A percentile compares a stretch with the other conserved stretches of the same genome.
phyloP scores from a whole-genome alignment of 2,888 invertebrate species.

The Eristalis arbustorum region DNA sequence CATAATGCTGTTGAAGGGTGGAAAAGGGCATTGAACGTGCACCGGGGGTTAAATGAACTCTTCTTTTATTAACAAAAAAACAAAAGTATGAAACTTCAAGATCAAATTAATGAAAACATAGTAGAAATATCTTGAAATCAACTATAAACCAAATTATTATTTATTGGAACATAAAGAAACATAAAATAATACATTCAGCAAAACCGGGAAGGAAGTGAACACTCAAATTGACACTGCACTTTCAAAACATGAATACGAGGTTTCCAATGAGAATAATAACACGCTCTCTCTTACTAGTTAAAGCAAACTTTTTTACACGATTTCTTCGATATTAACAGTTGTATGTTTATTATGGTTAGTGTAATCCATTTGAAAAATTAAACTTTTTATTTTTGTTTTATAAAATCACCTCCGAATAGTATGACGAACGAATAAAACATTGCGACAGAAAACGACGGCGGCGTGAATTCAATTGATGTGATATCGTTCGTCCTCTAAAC shows the following conservation, averaged over 20 bases:
- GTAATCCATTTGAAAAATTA: neutral
- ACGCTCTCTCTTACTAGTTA: constrained; percentile 53
- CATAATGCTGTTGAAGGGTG: constrained; percentile 30
- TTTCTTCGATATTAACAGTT: neutral
- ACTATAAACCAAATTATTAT: constrained; percentile 9
- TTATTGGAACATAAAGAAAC: neutral
- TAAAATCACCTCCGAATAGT: constrained; percentile 58
- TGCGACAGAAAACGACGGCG: constrained; percentile 71
- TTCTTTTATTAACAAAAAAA: constrained; percentile 21
- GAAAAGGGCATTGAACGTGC: constrained; percentile 60
- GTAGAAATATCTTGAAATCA: constrained; percentile 12
- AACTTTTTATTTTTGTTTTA: constrained; percentile 19
- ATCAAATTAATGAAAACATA: constrained; percentile 8
- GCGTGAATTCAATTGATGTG: constrained; percentile 70
- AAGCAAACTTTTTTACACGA: neutral
- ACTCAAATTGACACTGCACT: constrained; percentile 51
- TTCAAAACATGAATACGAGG: constrained; percentile 40
- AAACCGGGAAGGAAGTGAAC: constrained; percentile 39
- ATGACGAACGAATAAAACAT: constrained; percentile 66
- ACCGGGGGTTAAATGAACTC: constrained; percentile 65
- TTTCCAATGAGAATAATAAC: constrained; percentile 29
- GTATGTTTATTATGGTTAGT: neutral
- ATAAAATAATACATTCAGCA: neutral
- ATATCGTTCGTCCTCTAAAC: constrained; percentile 68
- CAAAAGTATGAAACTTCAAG: neutral